These are phyloP conservation scores for Sicus ferrugineus DNA, from an alignment of 2,888 invertebrate genomes.

Conservation along the genomic window DNA sequence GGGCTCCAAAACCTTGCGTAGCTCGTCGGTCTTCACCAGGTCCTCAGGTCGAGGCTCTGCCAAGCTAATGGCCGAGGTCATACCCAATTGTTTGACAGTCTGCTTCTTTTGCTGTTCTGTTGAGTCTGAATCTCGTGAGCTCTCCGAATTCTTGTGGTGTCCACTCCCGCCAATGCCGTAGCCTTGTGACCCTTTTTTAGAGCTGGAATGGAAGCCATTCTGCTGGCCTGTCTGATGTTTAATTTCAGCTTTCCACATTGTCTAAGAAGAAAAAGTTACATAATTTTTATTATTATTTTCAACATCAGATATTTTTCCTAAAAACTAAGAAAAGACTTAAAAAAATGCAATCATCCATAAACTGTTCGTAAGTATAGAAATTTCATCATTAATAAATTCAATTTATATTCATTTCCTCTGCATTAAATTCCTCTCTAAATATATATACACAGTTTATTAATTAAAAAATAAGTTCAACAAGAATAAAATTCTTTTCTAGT, in stretches of 20 bases:
- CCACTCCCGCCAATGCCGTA: constrained; percentile 17
- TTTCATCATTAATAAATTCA: too few relatives aligned
- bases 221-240: constrained; percentile 51
- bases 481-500: too few relatives aligned
- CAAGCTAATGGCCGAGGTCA: constrained; percentile 93
- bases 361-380: too few relatives aligned
- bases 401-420: too few relatives aligned
- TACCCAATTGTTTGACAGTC: constrained; percentile 70
- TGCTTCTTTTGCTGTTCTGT: constrained; percentile 28
- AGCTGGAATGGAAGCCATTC: constrained; percentile 55
- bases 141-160: neutral
- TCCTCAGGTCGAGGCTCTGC: constrained; percentile 81
- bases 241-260: constrained; percentile 63
- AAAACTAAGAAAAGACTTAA: too few relatives aligned
- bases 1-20: constrained; percentile 79
- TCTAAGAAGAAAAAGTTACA: neutral
- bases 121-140: constrained; percentile 21
- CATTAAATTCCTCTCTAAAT: too few relatives aligned
- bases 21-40: constrained; percentile 73
- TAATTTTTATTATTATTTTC: constrained; percentile 39
- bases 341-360: too few relatives aligned
- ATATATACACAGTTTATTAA: too few relatives aligned
- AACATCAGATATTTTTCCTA: too few relatives aligned
- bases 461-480: too few relatives aligned
- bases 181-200: constrained; percentile 23